Conservation (phyloP, 2,888 invertebrate genomes). For the Lithophane leautieri region DNA sequence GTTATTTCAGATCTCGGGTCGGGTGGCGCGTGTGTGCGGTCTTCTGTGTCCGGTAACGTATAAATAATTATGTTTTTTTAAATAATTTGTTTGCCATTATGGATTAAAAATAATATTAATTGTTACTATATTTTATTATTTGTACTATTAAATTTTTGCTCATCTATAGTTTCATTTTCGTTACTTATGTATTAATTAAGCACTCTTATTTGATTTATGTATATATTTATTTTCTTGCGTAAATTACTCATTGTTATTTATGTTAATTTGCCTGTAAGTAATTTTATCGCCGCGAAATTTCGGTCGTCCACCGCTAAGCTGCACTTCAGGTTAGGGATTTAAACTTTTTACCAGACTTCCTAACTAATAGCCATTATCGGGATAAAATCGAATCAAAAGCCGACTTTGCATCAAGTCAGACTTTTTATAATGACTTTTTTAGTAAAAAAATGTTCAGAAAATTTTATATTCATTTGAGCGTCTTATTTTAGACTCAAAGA, state of each 20-base stretch:
- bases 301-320: conserved; percentile 18
- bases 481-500: not conserved
- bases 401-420: not conserved
- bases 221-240: not conserved
- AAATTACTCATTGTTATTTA: not conserved
- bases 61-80: conserved; percentile 48
- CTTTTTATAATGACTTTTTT: not conserved
- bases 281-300: conserved; percentile 10
- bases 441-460: not conserved
- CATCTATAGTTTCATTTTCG: not conserved
- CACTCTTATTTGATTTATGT: not conserved
- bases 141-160: conserved; percentile 4
- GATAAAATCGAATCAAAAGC: conserved; percentile 23
- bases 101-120: not conserved
- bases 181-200: not conserved
- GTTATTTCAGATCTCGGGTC: conserved; percentile 75
- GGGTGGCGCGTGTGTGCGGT: conserved; percentile 33
- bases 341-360: conserved; percentile 38
- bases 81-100: conserved; percentile 37
- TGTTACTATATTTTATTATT: conserved; percentile 21
- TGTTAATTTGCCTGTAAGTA: not conserved
- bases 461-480: too few species aligned
- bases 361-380: conserved; percentile 18
- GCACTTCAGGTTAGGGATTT: conserved; percentile 18
- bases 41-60: conserved; percentile 74